Base-by-base conservation (phyloP, 2,888 invertebrate species). In the Eurytoma adleriae region DNA sequence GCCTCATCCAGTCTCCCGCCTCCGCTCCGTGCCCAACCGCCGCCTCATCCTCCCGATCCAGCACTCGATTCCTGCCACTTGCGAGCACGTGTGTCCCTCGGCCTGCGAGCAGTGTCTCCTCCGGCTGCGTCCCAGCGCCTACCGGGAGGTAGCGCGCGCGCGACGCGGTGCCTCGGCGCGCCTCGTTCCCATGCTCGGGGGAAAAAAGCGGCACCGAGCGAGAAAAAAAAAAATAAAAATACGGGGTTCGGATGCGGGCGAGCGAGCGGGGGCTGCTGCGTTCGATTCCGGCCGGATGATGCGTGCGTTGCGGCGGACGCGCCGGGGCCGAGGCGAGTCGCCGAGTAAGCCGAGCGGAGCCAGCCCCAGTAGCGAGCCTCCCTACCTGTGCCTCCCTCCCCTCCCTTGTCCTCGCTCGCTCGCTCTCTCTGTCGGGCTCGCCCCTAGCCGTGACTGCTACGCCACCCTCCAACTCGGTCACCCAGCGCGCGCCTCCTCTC, bases 271-370 rank as follows among this genome's bases (percentile, higher is more conserved):
- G 4, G 64, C 14, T 18, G 48, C 18, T 16, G 56, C 40, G 30
- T 13, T 30, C 10, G 59, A 3, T 48, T 20, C 59, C 24, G n/a
- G 16, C 54, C 18, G 57, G 40, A 13, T 40, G 40, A 7, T 40
- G 56, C 27, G 48, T 18, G 57, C 5, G 57, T 20, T n/a, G 14
- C 56, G 54, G 74, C 18, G 16, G 52, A 67, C 57, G 52, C 70
- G 67, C 74, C 77, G 59, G 62, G 71, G 59, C 69, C 62, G 70
- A 57, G 59, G 69, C 73, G 66, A 57, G 68, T 62, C 30, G 54
- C 73, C 67, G 62, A 81, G 78, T 74, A 66, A 69, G 64, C 74
- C 57, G 67, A 70, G 56, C 62, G n/a, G 3, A 61, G 62, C 64
- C 16, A 78, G 48, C 72, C 59, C 78, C 78, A 71, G 64, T 57